These are phyloP conservation scores for Phylloscopus trochiloides DNA, from an alignment of 2,113 vertebrate genomes.

Conservation along the genomic window DNA sequence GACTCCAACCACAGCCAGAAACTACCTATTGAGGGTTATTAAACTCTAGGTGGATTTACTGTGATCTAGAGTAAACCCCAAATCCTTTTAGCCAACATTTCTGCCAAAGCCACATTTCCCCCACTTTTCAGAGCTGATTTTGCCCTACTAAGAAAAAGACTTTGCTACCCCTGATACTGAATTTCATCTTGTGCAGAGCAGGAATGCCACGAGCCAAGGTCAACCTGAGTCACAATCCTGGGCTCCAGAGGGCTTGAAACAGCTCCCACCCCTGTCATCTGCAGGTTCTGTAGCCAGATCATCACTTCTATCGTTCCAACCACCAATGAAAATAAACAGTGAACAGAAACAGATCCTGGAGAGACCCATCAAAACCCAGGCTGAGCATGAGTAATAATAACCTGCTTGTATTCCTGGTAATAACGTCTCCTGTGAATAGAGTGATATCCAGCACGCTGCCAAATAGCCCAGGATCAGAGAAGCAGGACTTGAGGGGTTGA, in stretches of 20 bases:
- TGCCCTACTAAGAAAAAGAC: neutral
- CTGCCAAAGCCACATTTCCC: neutral
- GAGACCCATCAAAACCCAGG: slow-evolving; percentile 31
- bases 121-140: neutral
- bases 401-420: slow-evolving; percentile 30
- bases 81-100: rapidly evolving
- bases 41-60: neutral
- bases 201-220: neutral
- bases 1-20: neutral
- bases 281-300: neutral
- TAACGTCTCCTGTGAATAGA: neutral
- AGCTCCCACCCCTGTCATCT: neutral
- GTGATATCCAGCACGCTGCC: neutral
- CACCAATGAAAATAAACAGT: slow-evolving; percentile 17
- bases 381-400: slow-evolving; percentile 28
- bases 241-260: neutral
- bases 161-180: neutral
- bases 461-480: neutral
- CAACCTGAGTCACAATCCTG: neutral
- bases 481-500: neutral
- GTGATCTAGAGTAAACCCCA: rapidly evolving
- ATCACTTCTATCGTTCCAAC: neutral
- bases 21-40: rapidly evolving
- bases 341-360: slow-evolving; percentile 21
- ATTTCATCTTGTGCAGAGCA: neutral